Evolutionary conservation across 2,113 vertebrate species (phyloP).

Genomic region (Pardalotus punctatus): DNA sequence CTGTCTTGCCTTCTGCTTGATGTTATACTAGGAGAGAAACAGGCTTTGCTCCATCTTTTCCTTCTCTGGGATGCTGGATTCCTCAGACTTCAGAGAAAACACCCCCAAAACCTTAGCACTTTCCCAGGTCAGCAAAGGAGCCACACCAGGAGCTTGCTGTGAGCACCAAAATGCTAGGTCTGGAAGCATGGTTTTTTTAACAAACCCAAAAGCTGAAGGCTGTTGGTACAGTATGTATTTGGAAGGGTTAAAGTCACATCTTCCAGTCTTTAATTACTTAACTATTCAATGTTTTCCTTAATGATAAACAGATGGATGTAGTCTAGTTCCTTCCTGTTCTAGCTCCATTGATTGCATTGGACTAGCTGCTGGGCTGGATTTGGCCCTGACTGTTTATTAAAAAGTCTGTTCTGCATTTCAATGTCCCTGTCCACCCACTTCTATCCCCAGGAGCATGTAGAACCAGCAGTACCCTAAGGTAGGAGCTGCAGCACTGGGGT

Average conservation of each 20-base stretch:
- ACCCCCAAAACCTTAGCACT: neutral
- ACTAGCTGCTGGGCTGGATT: slow-evolving; percentile 40
- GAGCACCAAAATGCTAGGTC: neutral
- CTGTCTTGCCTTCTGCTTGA: neutral
- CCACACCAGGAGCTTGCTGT: neutral
- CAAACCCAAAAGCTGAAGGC: neutral
- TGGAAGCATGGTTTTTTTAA: neutral
- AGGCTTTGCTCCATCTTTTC: neutral
- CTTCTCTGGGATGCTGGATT: neutral
- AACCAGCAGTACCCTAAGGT: neutral
- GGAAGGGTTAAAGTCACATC: slow-evolving; percentile 41
- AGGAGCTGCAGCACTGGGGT: neutral
- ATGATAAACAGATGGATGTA: slow-evolving; percentile 54
- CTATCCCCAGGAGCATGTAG: neutral
- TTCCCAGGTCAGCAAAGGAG: neutral
- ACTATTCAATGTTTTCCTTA: slow-evolving; percentile 44
- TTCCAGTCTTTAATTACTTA: slow-evolving; percentile 44
- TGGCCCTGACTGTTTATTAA: slow-evolving; percentile 28
- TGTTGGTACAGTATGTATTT: neutral
- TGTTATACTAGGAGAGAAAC: neutral
- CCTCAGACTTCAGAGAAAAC: neutral
- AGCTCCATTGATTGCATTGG: slow-evolving; percentile 32
- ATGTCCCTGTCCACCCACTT: slow-evolving; percentile 21
- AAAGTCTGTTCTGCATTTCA: slow-evolving; percentile 36
- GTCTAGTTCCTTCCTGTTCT: slow-evolving; percentile 59